Base-by-base conservation (phyloP, 2,888 invertebrate genomes). In the Harpalus rubripes region DNA sequence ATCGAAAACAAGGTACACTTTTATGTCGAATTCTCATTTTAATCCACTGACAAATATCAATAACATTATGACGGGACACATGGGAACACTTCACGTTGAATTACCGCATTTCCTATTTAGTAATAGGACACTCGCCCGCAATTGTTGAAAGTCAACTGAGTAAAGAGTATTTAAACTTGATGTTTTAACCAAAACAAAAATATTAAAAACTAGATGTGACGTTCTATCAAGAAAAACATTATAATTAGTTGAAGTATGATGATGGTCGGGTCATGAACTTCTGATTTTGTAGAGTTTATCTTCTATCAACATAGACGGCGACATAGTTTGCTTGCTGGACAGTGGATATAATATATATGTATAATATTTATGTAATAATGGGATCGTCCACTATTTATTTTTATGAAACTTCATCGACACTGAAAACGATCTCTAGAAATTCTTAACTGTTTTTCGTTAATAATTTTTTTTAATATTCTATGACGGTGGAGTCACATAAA, bases 1-100 rank as follows among this genome's bases (percentile, higher is more conserved):
- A 85, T 76, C 85, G 56, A 56, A 81, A 85, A 56, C 85, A 85
- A 7, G 85, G 85, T 0, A 85, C 81, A 85, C 85, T 85, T 76
- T 85, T 85, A 56, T 85, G 81, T 2, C 81, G 58, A 72, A 85
- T 61, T 81, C 76, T 68, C 85, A 85, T 85, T 44, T 81, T 85
- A 52, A 44, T 6, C 6, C 72, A 72, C 72, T 65, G 26, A 63
- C 65, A 18, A 32, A 32, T 32, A 32, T 32, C 5, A 32, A 32
- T 32, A 32, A 32, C 32, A 32, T 32, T 32, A 32, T 32, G 3
- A 32, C 32, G 44, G 22, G 12, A 44, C 44, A 44, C 44, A 56
- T 81, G 68, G 16, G 18, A 61, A 32, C 32, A 32, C 8, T 58
- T n/a, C 80, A 12, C 18, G 61, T 41, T 15, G 8, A 18, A 41